Evolutionary conservation across 2,113 vertebrate genomes (phyloP).

Genomic region (Pluvialis apricaria): DNA sequence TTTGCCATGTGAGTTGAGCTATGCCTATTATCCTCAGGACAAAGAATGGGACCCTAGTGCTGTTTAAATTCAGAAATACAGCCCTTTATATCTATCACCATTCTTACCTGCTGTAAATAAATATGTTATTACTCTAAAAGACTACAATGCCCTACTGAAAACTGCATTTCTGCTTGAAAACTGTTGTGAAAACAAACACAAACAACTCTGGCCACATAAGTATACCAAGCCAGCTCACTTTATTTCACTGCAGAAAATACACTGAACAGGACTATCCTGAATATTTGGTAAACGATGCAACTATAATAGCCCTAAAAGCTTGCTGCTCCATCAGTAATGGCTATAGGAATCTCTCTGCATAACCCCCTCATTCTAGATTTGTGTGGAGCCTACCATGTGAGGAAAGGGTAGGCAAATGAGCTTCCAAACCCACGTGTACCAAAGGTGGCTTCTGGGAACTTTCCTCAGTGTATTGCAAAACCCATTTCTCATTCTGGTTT

Average conservation of each 20-base stretch:
- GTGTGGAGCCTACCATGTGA: background rate
- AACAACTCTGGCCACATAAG: background rate
- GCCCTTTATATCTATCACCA: background rate
- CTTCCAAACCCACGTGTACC: background rate
- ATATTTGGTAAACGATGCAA: background rate
- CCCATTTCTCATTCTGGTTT: background rate
- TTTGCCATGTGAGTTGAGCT: background rate
- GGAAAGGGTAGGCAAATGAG: background rate
- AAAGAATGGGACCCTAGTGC: background rate
- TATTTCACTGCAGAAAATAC: background rate
- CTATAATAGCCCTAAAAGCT: background rate
- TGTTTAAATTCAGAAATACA: background rate
- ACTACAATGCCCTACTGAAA: background rate
- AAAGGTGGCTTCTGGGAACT: background rate
- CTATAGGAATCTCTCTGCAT: background rate
- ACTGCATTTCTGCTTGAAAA: background rate
- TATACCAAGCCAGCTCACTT: background rate
- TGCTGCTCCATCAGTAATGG: background rate
- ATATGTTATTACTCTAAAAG: background rate
- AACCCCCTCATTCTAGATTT: background rate
- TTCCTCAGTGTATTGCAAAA: background rate
- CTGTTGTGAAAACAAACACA: background rate
- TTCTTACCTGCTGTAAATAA: background rate
- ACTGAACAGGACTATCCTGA: background rate
- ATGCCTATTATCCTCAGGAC: background rate